Base-by-base conservation (phyloP, 2,797 vertebrate genomes). In the Poliocrania exsul region DNA sequence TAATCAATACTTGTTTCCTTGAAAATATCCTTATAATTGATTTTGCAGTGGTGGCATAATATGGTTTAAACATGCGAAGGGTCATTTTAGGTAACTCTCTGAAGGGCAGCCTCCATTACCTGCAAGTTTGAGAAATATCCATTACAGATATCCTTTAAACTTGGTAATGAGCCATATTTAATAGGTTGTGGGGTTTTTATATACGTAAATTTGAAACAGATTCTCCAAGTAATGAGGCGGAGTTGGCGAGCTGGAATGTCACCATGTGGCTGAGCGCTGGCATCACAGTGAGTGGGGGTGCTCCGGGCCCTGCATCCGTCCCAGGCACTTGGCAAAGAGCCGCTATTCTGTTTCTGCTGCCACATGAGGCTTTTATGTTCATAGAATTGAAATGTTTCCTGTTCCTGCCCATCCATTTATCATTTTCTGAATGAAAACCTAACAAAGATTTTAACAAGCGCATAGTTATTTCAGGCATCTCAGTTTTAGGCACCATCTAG, bases 131-230 rank as follows among this genome's bases (percentile, higher is more conserved):
- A 91, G 74, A 95, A 96, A 93, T 86, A 96, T 60, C 46, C 67
- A 66, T 86, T 96, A 93, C 78, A 95, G 60, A 87, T 93, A 92
- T 44, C 64, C 83, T 92, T 82, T 91, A 90, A 92, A 95, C 51
- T 92, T 92, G 69, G 87, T 96, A 92, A 94, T 79, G 66, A 94
- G 92, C 50, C 83, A 88, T 40, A 89, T 95, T 97, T 92, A 95
- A 96, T 96, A 82, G 83, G 54, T 51, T 75, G 56, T 44, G 72
- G 51, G 5, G 2, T 11, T 46, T 86, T 86, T 64, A 87, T 56
- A 47, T 67, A 89, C 92, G 90, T 81, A 94, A 96, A 97, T 96
- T 95, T 88, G 90, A 97, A 97, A 94, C 96, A 97, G 95, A 97
- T 81, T 91, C 74, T 75, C 56, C 64, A 91, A 96, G 93, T 81